Conservation (phyloP, 30 jellyfish, hydroid and myxozoan genomes). For the Cassiopea andromeda region DNA sequence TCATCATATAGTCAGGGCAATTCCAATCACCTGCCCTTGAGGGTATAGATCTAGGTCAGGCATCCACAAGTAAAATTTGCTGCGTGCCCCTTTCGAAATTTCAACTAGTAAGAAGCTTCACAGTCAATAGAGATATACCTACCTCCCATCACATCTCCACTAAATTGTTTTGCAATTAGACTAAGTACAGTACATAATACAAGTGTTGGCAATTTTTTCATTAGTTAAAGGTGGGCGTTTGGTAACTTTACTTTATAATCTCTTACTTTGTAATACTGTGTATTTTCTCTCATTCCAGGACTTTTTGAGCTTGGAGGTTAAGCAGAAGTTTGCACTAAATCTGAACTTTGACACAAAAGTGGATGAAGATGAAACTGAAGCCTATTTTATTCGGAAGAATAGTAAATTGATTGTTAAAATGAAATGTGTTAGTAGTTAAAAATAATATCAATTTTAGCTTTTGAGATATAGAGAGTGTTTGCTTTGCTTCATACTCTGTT, state of each 20-base stretch:
- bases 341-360: conserved; percentile 20
- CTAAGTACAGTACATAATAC: too few species aligned
- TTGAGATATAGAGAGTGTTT: neutral
- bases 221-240: too few species aligned
- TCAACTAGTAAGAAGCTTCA: too few species aligned
- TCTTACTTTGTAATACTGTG: neutral
- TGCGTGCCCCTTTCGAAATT: too few species aligned
- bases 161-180: too few species aligned
- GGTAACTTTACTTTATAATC: neutral
- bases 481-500: neutral
- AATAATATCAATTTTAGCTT: neutral
- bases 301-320: conserved; percentile 35
- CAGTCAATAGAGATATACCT: too few species aligned
- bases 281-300: conserved; percentile 27
- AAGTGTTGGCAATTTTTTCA: too few species aligned
- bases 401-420: conserved; percentile 9
- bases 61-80: too few species aligned
- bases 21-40: too few species aligned
- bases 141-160: too few species aligned
- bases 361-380: conserved; percentile 59
- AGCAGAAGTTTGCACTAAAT: conserved; percentile 42
- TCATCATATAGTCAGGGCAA: too few species aligned
- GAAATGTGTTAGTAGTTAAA: neutral
- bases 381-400: conserved; percentile 50
- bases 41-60: too few species aligned